These are phyloP conservation scores for Spinus pinus DNA, from an alignment of 2,797 vertebrate genomes.

Conservation along the genomic window DNA sequence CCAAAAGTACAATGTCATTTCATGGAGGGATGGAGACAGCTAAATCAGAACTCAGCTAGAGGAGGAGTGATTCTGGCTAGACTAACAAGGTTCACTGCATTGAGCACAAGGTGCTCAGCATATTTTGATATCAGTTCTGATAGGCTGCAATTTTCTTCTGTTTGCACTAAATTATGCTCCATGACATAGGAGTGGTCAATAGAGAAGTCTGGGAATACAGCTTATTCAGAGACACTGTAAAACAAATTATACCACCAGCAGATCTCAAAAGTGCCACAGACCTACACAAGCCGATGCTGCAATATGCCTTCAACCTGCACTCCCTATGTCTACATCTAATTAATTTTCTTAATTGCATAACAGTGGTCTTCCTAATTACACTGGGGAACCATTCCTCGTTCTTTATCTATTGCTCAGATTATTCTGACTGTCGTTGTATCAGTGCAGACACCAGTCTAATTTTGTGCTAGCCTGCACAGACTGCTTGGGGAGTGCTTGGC, in stretches of 20 bases:
- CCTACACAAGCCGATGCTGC: not conserved
- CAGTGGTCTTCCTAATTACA: slow-evolving; percentile 58
- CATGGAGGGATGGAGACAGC: not conserved
- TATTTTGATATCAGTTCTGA: not conserved
- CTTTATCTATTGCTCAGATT: slow-evolving; percentile 44
- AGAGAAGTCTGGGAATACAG: not conserved
- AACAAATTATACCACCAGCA: not conserved
- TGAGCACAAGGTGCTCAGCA: not conserved
- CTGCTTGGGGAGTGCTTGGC: not conserved
- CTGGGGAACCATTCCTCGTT: slow-evolving; percentile 2
- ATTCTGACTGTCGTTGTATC: not conserved
- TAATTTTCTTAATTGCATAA: slow-evolving; percentile 69
- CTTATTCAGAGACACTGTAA: not conserved
- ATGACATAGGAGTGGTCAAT: not conserved
- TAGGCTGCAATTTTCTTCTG: not conserved
- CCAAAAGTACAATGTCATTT: not conserved
- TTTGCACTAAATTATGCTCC: not conserved
- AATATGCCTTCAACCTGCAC: not conserved
- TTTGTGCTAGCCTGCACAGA: not conserved
- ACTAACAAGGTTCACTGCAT: not conserved
- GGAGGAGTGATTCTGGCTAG: not conserved
- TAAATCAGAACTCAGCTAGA: not conserved
- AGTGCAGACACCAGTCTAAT: not conserved
- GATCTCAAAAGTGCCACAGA: not conserved
- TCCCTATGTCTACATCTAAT: slow-evolving; percentile 34